Evolutionary conservation across 2,888 invertebrate genomes (phyloP).

Genomic region (Ametastegia equiseti): DNA sequence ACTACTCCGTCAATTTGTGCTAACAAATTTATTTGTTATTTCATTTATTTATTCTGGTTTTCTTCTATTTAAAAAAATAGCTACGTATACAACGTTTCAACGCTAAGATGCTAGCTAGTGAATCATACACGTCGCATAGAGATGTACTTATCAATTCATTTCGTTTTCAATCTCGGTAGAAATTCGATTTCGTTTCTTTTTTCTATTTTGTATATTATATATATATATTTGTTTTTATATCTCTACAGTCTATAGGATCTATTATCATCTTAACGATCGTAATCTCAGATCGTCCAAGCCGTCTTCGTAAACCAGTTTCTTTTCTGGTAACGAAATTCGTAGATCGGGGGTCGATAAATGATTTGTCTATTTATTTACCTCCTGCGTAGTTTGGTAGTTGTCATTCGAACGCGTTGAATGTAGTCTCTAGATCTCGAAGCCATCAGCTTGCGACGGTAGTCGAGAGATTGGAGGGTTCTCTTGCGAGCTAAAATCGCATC

Average conservation of each 20-base stretch:
- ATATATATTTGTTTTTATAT: neutral
- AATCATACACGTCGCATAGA: neutral
- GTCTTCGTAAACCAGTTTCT: neutral
- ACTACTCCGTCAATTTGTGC: conserved; percentile 16
- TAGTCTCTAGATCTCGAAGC: conserved; percentile 73
- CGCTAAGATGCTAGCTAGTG: conserved; percentile 1
- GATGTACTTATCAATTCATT: conserved; percentile 34
- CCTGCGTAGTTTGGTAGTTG: conserved; percentile 72
- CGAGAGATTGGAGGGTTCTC: conserved; percentile 69
- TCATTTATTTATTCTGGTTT: neutral
- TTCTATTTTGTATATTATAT: neutral
- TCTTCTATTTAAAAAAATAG: conserved; percentile 12
- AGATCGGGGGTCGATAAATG: conserved; percentile 65
- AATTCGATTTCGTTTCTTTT: conserved; percentile 32
- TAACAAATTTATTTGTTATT: conserved; percentile 2
- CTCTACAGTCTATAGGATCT: conserved; percentile 35
- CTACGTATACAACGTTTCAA: conserved; percentile 11
- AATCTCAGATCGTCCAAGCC: conserved; percentile 27
- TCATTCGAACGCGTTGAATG: conserved; percentile 73
- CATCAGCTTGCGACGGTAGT: conserved; percentile 73
- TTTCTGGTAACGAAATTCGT: conserved; percentile 16
- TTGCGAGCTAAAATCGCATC: conserved; percentile 71
- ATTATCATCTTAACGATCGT: conserved; percentile 32
- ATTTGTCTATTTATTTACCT: conserved; percentile 71
- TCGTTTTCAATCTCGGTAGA: neutral